A percentile compares a stretch with the other conserved stretches of the same genome.
Evolutionary conservation across 2,113 vertebrate species (phyloP).

Genomic region (Fregetta grallaria): DNA sequence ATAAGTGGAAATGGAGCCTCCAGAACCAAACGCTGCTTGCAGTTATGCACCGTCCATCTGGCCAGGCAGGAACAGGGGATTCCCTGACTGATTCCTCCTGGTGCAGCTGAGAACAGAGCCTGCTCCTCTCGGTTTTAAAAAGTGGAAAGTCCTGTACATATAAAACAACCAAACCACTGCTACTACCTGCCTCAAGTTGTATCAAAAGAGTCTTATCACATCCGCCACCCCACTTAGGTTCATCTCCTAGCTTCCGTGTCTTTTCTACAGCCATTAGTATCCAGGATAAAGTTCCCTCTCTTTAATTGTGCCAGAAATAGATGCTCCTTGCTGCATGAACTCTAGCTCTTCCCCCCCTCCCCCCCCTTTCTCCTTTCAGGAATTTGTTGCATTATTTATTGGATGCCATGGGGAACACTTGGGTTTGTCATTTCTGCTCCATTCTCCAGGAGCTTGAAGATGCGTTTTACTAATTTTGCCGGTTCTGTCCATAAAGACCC

Average conservation of each 20-base stretch:
- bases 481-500: neutral
- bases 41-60: neutral
- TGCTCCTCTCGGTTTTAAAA: neutral
- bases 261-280: neutral
- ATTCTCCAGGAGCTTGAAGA: neutral
- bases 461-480: neutral
- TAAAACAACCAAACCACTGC: neutral
- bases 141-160: rapidly evolving
- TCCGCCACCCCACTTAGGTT: neutral
- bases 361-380: neutral
- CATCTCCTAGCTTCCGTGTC: neutral
- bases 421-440: neutral
- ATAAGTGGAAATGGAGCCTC: neutral
- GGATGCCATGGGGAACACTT: no score
- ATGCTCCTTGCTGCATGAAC: no score
- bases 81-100: neutral
- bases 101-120: neutral
- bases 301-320: neutral
- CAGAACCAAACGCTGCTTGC: neutral
- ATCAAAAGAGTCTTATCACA: neutral
- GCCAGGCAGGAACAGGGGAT: neutral
- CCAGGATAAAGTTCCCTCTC: neutral
- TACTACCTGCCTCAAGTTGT: neutral
- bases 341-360: no score
- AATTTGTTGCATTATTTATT: neutral